Base-by-base conservation (phyloP, 2,797 vertebrate species). In the Oryzias dopingdopingensis region DNA sequence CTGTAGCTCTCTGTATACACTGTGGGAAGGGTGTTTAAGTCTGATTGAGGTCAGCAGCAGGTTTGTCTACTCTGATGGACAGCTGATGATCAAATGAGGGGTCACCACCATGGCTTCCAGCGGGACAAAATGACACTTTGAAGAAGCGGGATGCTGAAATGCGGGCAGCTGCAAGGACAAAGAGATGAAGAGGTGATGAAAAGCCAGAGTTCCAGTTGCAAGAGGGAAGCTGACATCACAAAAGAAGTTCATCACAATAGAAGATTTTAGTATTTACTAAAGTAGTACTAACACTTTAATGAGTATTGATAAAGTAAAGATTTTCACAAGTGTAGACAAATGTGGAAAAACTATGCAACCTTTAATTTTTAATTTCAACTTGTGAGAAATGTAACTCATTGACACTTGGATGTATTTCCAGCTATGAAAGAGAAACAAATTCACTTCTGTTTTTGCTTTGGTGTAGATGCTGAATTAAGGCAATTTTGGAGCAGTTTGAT, bases 11-110 rank as follows among this genome's bases (percentile, higher is more conserved):
- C 42, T 66, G 62, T 73, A 50, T 69, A 76, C 67, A 70, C 62
- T 42, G 44, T 59, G 54, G 10, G 20, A 66, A 10, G 71, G 53
- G 71, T 69, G 62, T 70, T 69, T 46, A 55, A 66, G 61, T 65
- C 62, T 85, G 88, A 86, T 82, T 88, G 83, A 80, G 85, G 83
- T 84, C 82, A 82, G 49, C 26, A 22, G 52, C 64, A 70, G 72
- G 74, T 82, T 78, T 59, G 79, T 79, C 80, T 76, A 62, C 75
- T 82, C 80, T 72, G 76, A 81, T 80, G 72, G 62, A 69, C 75
- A 80, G 59, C 65, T 77, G 67, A 83, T 73, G 78, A 80, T 69
- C 71, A 54, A 76, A 59, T 54, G 65, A 55, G 53, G 64, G 67
- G 76, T 77, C 69, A 75, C 53, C 49, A 51, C 14, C 47, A 40